phyloP scores from a whole-genome alignment of 2,113 vertebrate genomes.

The Forbesichthys agassizii region DNA sequence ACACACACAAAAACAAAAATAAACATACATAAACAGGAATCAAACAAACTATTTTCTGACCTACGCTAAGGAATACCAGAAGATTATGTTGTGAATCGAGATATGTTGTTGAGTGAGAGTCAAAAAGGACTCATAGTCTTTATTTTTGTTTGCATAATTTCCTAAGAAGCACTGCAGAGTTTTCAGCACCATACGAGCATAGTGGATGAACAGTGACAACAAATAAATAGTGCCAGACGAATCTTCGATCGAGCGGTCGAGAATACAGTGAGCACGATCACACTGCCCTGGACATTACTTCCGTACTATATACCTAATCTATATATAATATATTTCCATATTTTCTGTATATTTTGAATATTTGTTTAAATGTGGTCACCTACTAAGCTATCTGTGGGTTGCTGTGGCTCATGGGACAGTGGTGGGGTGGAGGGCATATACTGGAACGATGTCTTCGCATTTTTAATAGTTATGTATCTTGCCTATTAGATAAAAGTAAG shows the following conservation, averaged over 20 bases:
- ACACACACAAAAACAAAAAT: constrained; percentile 45
- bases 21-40: constrained; percentile 55
- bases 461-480: constrained; percentile 69
- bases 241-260: constrained; percentile 52
- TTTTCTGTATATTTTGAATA: constrained; percentile 80
- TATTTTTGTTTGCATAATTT: constrained; percentile 79
- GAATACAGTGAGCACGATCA: constrained; percentile 70
- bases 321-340: constrained; percentile 74
- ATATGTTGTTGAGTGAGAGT: constrained; percentile 68
- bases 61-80: constrained; percentile 55
- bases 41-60: constrained; percentile 77
- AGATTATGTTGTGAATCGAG: constrained; percentile 55
- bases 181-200: constrained; percentile 60
- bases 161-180: constrained; percentile 66
- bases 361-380: constrained; percentile 77
- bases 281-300: constrained; percentile 81
- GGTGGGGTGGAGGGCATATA: constrained; percentile 42
- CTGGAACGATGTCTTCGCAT: constrained; percentile 68
- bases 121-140: constrained; percentile 61
- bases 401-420: constrained; percentile 36
- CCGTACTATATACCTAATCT: constrained; percentile 68
- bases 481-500: constrained; percentile 56
- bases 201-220: constrained; percentile 38
- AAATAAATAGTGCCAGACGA: constrained; percentile 37
- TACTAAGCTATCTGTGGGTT: constrained; percentile 54